Conservation (phyloP, 2,888 invertebrate genomes). For the Oegoconia quadripuncta region DNA sequence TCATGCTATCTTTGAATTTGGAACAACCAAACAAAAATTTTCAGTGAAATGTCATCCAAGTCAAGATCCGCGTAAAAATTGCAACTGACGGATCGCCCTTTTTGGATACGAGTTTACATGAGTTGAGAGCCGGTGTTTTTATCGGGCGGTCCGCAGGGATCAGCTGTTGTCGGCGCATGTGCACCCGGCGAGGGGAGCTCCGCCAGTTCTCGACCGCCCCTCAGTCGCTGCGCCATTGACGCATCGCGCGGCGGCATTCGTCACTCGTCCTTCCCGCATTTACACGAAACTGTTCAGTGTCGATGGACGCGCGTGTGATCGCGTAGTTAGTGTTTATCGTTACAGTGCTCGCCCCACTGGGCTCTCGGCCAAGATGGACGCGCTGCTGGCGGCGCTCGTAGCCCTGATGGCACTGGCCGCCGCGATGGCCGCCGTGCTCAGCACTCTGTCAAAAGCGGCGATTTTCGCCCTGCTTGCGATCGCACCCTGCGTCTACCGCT, state of each 20-base stretch:
- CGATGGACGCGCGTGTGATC: slow-evolving; percentile 45
- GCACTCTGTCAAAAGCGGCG: slow-evolving; percentile 84
- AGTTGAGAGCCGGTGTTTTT: slow-evolving; percentile 36
- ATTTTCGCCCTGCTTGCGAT: slow-evolving; percentile 82
- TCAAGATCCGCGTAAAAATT: slow-evolving; percentile 12
- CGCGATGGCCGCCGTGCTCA: slow-evolving; percentile 78
- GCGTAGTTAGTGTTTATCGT: slow-evolving; percentile 36
- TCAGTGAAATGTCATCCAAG: slow-evolving; percentile 18
- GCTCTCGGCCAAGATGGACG: slow-evolving; percentile 73
- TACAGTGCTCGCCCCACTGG: slow-evolving; percentile 59
- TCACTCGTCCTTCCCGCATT: slow-evolving; percentile 35
- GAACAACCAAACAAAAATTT: slow-evolving; percentile 12
- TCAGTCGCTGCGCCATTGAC: slow-evolving; percentile 26
- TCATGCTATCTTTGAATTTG: slow-evolving; percentile 6
- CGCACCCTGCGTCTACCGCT: slow-evolving; percentile 75
- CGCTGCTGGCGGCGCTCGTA: slow-evolving; percentile 72
- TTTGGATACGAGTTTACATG: slow-evolving; percentile 36
- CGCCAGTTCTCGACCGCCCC: slow-evolving; percentile 26
- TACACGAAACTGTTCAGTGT: slow-evolving; percentile 35
- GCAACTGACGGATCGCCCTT: slow-evolving; percentile 6
- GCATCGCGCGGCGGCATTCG: slow-evolving; percentile 27
- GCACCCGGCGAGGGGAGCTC: slow-evolving; percentile 50
- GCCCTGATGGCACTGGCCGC: slow-evolving; percentile 75
- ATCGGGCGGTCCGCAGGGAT: slow-evolving; percentile 49
- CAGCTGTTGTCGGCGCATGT: slow-evolving; percentile 75